Percentiles rank a stretch among this genome's conserved stretches.
These are phyloP conservation scores for Lottia scabra DNA, from an alignment of 2,888 invertebrate genomes.

Conservation along the genomic window DNA sequence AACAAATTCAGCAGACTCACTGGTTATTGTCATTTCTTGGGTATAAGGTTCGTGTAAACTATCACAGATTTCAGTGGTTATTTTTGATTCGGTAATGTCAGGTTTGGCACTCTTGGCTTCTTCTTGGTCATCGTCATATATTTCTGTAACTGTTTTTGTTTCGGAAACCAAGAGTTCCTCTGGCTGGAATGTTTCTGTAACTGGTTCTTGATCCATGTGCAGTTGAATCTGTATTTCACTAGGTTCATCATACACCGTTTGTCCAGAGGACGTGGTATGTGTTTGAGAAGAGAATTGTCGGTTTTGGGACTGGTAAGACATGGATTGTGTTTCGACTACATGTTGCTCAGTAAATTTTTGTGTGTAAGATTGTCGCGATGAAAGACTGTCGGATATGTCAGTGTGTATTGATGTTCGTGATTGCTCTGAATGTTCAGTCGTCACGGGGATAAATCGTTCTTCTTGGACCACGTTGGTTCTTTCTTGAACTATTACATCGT, in stretches of 20 bases:
- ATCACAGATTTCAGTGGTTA: conserved; percentile 7
- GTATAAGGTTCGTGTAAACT: background rate
- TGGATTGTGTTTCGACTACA: background rate
- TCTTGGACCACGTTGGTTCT: background rate
- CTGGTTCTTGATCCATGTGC: conserved; percentile 5
- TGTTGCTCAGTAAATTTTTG: background rate
- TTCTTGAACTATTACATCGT: conserved; percentile 12
- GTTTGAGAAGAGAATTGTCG: background rate
- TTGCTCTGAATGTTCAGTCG: background rate
- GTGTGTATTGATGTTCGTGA: background rate
- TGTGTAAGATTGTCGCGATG: background rate
- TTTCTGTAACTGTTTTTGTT: background rate
- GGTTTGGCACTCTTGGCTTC: background rate
- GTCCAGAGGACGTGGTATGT: background rate
- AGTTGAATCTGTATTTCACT: conserved; percentile 11
- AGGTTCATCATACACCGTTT: background rate
- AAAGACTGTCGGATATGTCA: background rate
- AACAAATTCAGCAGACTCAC: background rate
- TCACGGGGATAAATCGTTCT: background rate
- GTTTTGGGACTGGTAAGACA: background rate
- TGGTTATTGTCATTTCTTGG: background rate
- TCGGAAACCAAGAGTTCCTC: background rate
- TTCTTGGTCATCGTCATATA: background rate
- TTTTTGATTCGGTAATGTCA: background rate
- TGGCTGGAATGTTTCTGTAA: conserved; percentile 4